Base-by-base conservation (phyloP, 1,140 invertebrate genomes). In the Euborellia annulipes region DNA sequence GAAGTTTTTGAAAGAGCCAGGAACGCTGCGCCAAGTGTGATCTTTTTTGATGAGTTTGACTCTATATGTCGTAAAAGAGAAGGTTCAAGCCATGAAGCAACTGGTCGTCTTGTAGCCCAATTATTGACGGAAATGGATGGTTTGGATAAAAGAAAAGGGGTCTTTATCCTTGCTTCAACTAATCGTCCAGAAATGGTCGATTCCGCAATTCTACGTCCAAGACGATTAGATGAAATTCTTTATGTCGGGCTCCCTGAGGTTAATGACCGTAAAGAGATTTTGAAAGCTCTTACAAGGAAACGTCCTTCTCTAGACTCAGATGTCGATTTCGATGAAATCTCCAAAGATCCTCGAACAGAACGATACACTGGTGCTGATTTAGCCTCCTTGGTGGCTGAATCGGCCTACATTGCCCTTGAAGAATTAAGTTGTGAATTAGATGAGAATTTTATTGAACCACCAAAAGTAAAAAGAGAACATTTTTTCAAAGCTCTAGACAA, bases 31-130 rank as follows among this genome's bases (percentile, higher is more conserved):
- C 96, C 96, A 0, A 99, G 95, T 66, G 90, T 99, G 11, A 97
- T 99, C 59, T 99, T 99, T 66, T 99, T 99, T 63, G 96, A 99
- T 62, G 96, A 99, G 66, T 76, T 99, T 50, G 96, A 99, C 66
- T 86, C 95, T 0, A 61, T 99, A 6, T 98, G 93, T 63, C 92
- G 93, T 0, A 83, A 83, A 55, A 20, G 47, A 27, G 23, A 11
- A 27, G 11, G 11, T 11, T 27, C 23, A 27, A 27, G 23, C 11
- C 23, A 27, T 27, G 43, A 22, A 11, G 47, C 41, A 14, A 43
- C 22, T 16, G 34, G 78, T 8, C 72, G 93, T 16, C 84, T 98
- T 16, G 93, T 98, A 0, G 98, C 97, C 64, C 94, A 98, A 62
- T 69, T 99, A 56, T 64, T 99, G 17, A 97, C 94, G 0, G 95